These are phyloP conservation scores for Melanostoma scalare DNA, from an alignment of 2,888 invertebrate genomes.

Conservation along the genomic window DNA sequence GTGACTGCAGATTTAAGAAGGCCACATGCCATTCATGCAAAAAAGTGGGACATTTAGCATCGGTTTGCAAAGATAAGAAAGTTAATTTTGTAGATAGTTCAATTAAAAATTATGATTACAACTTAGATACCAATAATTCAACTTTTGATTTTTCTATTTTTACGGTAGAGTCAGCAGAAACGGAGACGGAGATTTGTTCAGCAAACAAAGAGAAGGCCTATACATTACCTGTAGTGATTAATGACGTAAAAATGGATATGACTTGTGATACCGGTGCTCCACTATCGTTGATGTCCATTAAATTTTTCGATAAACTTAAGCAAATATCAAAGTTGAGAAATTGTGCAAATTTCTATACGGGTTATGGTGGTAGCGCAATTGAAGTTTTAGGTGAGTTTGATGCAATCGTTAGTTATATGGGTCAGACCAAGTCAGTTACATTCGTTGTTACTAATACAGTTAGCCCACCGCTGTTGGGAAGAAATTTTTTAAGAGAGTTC, in stretches of 20 bases:
- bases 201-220: background rate
- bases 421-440: background rate
- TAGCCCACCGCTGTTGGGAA: background rate
- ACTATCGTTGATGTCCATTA: constrained; percentile 9
- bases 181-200: background rate
- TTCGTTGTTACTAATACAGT: constrained; percentile 13
- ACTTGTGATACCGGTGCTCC: constrained; percentile 27
- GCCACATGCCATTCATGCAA: constrained; percentile 46
- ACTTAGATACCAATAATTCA: background rate
- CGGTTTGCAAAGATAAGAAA: constrained; percentile 36
- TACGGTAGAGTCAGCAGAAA: constrained; percentile 7
- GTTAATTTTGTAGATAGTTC: constrained; percentile 4
- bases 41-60: constrained; percentile 46
- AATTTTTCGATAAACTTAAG: constrained; percentile 1
- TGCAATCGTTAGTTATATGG: background rate
- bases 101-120: too few species aligned
- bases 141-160: constrained; percentile 7
- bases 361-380: constrained; percentile 7
- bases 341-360: background rate
- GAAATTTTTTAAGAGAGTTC: constrained; percentile 9
- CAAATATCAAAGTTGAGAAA: background rate
- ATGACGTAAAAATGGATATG: constrained; percentile 5
- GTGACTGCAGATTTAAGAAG: constrained; percentile 46
- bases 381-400: constrained; percentile 17
- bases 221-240: constrained; percentile 9